Evolutionary conservation across 2,797 vertebrate genomes (phyloP), one percentile per base, ranked within the genome.

Genomic region (Rhinella marina): DNA sequence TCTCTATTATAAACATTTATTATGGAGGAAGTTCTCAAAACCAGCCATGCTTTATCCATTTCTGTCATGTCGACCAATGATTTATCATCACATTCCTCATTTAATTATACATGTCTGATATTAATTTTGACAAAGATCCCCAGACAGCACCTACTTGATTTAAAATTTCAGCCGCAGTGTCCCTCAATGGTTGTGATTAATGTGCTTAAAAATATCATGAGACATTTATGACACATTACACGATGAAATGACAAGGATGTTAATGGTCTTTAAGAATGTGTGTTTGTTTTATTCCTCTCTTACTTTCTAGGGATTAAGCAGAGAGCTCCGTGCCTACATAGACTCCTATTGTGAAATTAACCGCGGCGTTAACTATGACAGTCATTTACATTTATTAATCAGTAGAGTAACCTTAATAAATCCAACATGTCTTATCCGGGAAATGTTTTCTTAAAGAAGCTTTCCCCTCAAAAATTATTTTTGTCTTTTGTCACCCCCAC

Each of bases 141-240:
- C 87, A 54, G 90, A 83, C 90, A 86, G 32, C 56, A 88, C 79
- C 88, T 93, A 91, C 92, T 90, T 92, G 90, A 91, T 91, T 90
- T 91, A 91, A 88, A 84, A 88, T 92, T 91, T 91, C 90, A 91
- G 85, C 85, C 90, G 88, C 89, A 92, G 90, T 91, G 93, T 90
- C 92, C 91, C 92, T 93, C 93, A 92, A 92, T 91, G 90, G 88
- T 54, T 87, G 92, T 93, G 90, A 93, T 93, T 94, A 93, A 93
- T 91, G 90, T 90, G 88, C 91, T 92, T 91, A 90, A 92, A 92
- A 89, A 92, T 93, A 88, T 87, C 88, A 86, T 89, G 88, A 89
- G 90, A 91, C 84, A 56, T 87, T 91, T 76, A 66, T 88, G 91
- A 92, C 91, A 92, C 77, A 84, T 90, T 90, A 89, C 0, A 80